phyloP scores from a whole-genome alignment of 2,888 invertebrate species.

The Hirtodrosophila cameraria region DNA sequence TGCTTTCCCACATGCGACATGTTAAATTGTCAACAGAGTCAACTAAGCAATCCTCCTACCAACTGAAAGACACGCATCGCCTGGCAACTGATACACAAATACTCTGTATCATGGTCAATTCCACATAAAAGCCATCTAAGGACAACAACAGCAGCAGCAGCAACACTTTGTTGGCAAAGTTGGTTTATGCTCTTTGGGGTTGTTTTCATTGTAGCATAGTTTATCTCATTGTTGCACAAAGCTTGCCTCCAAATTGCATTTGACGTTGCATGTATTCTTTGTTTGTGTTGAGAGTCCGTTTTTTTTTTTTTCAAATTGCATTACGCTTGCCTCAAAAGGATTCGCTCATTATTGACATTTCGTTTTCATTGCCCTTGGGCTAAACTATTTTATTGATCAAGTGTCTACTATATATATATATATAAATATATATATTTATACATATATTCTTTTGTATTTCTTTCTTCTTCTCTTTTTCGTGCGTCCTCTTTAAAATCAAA shows the following conservation, averaged over 20 bases:
- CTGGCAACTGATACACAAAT: slow-evolving; percentile 28
- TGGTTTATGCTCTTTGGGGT: slow-evolving; percentile 18
- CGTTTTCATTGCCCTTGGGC: slow-evolving; percentile 40
- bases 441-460: slow-evolving; percentile 54
- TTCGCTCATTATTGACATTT: slow-evolving; percentile 52
- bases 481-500: slow-evolving; percentile 55
- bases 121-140: slow-evolving; percentile 34
- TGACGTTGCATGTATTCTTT: slow-evolving; percentile 30
- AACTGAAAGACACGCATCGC: slow-evolving; percentile 2
- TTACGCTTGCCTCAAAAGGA: slow-evolving; percentile 9
- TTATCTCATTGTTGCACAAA: slow-evolving; percentile 25
- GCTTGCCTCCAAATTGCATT: slow-evolving; percentile 20
- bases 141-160: slow-evolving; percentile 5
- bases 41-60: slow-evolving; percentile 4
- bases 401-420: slow-evolving; percentile 51
- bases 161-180: slow-evolving; percentile 5
- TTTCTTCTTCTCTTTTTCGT: slow-evolving; percentile 72
- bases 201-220: slow-evolving; percentile 29
- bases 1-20: slow-evolving; percentile 11
- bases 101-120: slow-evolving; percentile 73
- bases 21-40: slow-evolving; percentile 21
- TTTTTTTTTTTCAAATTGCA: slow-evolving; percentile 4
- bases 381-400: slow-evolving; percentile 47
- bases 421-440: slow-evolving; percentile 54
- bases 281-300: neutral